These are phyloP conservation scores for Chiropotes sagulatus DNA, from an alignment of 2,797 vertebrate genomes.

Conservation along the genomic window DNA sequence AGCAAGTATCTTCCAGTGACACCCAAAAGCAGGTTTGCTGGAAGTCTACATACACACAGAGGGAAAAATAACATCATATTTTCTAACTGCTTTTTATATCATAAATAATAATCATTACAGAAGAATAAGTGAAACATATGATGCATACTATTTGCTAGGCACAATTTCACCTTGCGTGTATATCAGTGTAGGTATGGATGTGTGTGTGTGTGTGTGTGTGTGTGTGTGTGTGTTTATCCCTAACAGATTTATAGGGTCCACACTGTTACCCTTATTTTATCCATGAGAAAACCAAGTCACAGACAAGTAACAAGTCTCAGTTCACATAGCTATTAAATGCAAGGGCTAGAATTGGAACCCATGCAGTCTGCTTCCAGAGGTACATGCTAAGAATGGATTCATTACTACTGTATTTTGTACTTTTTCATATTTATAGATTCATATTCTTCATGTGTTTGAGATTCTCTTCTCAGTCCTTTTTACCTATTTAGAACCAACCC, in stretches of 20 bases:
- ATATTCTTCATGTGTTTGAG: slow-evolving; percentile 17
- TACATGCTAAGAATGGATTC: neutral
- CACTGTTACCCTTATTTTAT: neutral
- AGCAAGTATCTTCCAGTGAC: neutral
- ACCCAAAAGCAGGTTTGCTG: neutral
- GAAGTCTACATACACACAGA: neutral
- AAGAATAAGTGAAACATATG: neutral
- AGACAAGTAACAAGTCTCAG: neutral
- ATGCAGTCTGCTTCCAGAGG: neutral
- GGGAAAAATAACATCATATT: neutral
- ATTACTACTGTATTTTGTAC: neutral
- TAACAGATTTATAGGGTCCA: neutral
- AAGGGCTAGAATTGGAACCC: neutral
- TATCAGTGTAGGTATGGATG: neutral
- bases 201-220: neutral
- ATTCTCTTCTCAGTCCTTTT: neutral
- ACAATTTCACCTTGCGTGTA: neutral
- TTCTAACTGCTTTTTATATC: neutral
- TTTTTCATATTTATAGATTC: neutral
- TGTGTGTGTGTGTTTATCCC: neutral
- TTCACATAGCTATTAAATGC: neutral
- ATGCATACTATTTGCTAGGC: neutral
- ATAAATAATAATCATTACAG: neutral
- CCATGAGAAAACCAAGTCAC: neutral
- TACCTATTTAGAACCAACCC: neutral